Evolutionary conservation across 2,797 vertebrate genomes (phyloP).

Genomic region (Sarcoramphus papa): DNA sequence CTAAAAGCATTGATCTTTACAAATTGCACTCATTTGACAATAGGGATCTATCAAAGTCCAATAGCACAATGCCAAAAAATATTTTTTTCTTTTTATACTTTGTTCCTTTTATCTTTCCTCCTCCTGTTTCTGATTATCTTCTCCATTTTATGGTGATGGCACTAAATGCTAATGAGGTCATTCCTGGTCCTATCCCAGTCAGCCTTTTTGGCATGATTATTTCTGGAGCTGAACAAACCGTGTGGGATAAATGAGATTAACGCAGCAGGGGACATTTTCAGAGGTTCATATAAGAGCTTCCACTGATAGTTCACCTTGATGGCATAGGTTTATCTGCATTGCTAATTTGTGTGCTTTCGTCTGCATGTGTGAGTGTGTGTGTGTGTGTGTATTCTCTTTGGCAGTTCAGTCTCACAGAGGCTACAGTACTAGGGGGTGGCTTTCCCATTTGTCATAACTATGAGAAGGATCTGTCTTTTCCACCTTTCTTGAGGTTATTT

Average conservation of each 20-base stretch:
- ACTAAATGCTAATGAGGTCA: conserved; percentile 53
- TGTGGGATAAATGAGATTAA: neutral
- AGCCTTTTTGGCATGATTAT: conserved; percentile 1
- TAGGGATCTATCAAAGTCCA: conserved; percentile 59
- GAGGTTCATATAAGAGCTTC: neutral
- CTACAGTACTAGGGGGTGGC: neutral
- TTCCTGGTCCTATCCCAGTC: neutral
- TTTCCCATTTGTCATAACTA: neutral
- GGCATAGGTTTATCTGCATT: neutral
- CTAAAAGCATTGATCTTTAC: conserved; percentile 68
- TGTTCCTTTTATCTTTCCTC: neutral
- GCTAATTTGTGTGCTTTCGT: neutral
- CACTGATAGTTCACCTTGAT: neutral
- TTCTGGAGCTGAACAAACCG: neutral
- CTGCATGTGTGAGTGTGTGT: neutral
- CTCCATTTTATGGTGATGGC: neutral
- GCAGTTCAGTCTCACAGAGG: neutral
- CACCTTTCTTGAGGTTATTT: neutral
- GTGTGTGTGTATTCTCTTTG: neutral
- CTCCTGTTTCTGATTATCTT: conserved; percentile 8
- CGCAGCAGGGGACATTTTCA: neutral
- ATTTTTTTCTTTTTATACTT: neutral
- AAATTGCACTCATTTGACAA: conserved; percentile 68
- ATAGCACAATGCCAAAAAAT: conserved; percentile 38
- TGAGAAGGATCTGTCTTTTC: neutral